Evolutionary conservation across 1,140 invertebrate genomes (phyloP).

Genomic region (Drosophila leontia): DNA sequence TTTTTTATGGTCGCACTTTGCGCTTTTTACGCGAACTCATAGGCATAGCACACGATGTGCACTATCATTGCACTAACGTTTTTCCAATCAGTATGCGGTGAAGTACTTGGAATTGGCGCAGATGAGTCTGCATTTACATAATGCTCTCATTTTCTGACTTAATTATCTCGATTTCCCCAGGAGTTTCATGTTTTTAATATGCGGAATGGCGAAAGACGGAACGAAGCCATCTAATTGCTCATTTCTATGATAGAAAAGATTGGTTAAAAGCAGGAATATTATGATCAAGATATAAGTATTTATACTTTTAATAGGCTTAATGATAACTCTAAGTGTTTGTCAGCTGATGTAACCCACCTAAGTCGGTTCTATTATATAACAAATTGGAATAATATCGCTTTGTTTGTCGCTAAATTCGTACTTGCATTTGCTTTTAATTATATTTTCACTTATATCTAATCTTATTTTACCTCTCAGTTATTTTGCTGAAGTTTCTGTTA

Average conservation of each 20-base stretch:
- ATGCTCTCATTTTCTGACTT: slow-evolving; percentile 6
- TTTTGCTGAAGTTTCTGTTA: neutral
- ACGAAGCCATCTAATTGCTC: neutral
- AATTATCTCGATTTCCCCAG: slow-evolving; percentile 13
- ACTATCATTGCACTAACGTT: slow-evolving; percentile 46
- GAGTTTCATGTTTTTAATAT: neutral
- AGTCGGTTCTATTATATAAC: too few species aligned
- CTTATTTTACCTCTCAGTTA: neutral
- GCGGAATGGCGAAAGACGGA: too few species aligned
- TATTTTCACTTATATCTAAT: neutral
- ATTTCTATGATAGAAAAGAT: neutral
- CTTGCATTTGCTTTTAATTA: neutral
- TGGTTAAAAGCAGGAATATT: neutral
- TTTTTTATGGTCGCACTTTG: slow-evolving; percentile 44
- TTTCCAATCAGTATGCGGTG: slow-evolving; percentile 34
- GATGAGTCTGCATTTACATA: slow-evolving; percentile 39
- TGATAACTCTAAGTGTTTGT: neutral
- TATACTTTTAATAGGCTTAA: neutral
- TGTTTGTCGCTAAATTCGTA: neutral
- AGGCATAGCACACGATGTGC: slow-evolving; percentile 20
- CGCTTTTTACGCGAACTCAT: slow-evolving; percentile 35
- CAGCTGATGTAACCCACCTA: too few species aligned
- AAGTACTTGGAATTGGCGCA: slow-evolving; percentile 32
- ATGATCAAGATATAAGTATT: neutral
- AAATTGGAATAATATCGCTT: too few species aligned